Base-by-base conservation (phyloP, 2,797 vertebrate species). In the Lutjanus argentimaculatus region DNA sequence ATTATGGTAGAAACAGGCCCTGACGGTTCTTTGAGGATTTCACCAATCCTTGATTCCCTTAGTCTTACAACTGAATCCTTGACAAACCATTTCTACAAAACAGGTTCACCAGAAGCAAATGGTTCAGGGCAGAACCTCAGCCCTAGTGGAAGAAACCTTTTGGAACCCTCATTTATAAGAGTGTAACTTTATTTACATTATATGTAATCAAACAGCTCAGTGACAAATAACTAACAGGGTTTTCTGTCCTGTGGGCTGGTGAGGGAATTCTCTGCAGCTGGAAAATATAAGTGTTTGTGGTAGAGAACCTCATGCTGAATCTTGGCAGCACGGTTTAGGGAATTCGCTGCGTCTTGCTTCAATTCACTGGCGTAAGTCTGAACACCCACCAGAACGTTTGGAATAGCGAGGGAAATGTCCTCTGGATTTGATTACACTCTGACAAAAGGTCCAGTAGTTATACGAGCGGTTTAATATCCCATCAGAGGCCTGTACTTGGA, bases 271-370 rank as follows among this genome's bases (percentile, higher is more conserved):
- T 83, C 74, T 63, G 8, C 77, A 69, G 70, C 79, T 88, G 76
- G 65, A 88, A 89, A 85, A 86, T 84, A 65, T 67, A 79, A 80
- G 73, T 11, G 77, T 61, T 80, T 81, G 62, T 64, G 86, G 85
- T 66, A 22, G 21, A 53, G 72, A 79, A 70, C 68, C 74, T 66
- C 77, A 65, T 52, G 82, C 51, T 68, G 79, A 51, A 83, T 86
- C 72, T 83, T 95, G 90, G 90, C 88, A 84, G 77, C 21, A 19
- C 66, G 79, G 6, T 52, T 78, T 49, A 45, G 59, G 61, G 66
- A 90, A 72, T 83, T 65, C 40, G 45, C 58, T 14, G 4, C 25
- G 66, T 82, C 51, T 87, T 70, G 69, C 40, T 76, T 88, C 64
- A 85, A 43, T 80, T 82, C 43, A 42, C 58, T 83, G 72, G 62